Evolutionary conservation across 2,113 vertebrate species (phyloP), one percentile per base, ranked within the genome.

Genomic region (Cyrtonyx montezumae): DNA sequence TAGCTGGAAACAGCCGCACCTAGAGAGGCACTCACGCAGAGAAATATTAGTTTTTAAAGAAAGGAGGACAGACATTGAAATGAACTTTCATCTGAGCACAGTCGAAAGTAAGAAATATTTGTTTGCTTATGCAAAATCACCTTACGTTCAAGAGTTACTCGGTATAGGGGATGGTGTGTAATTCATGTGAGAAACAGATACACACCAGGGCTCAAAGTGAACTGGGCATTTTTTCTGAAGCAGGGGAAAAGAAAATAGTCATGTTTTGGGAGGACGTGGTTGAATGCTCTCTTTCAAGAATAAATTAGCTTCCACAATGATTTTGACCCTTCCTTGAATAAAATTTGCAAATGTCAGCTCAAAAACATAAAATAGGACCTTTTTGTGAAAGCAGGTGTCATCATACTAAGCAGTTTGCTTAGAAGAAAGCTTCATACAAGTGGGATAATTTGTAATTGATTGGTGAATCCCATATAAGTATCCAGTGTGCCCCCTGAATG

Each of bases 1-100:
- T 70, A 87, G 63, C 68, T 80, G 81, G 84, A 78, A 94, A 62
- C 36, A 83, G 71, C 23, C 89, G 77, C 90, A 85, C 93, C 93
- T 91, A 67, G 83, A 79, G 81, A 78, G 56, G 61, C 42, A 79
- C 43, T 69, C 67, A 43, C 25, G 56, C 61, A 51, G 61, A 58
- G 34, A 26, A 40, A 89, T 46, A 63, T 62, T 70, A 37, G 22
- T 13, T 70, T 82, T 36, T 66, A 77, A 84, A 20, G 34, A 55
- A 56, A 53, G 34, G 83, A 84, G 20, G 63, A 73, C 67, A 79
- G 75, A 58, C 22, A 19, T 43, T 51, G 3, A 69, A 79, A 62
- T 46, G 32, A 45, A 45, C 23, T 82, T 87, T 77, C 26, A 82
- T n/a, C 48, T 87, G 58, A 77, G 49, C 11, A 8, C 4, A 34